Percentiles rank a stretch among this genome's conserved stretches.
Evolutionary conservation across 2,113 vertebrate genomes (phyloP).

Genomic region (Chaetura pelagica): DNA sequence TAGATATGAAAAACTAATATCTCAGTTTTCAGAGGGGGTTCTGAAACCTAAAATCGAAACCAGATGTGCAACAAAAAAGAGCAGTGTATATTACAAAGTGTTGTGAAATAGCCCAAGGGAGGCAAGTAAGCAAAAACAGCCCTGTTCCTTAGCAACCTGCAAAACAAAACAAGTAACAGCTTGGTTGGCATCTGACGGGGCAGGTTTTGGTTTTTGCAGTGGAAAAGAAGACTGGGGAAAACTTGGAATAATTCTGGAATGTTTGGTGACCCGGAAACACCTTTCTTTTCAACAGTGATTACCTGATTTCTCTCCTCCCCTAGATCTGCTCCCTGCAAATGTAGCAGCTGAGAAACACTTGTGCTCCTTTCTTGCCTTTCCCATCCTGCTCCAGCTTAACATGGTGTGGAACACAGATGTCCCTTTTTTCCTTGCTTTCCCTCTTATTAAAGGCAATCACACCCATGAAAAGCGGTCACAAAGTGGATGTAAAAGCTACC

Average conservation of each 20-base stretch:
- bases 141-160: slow-evolving; percentile 78
- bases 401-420: neutral
- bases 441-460: neutral
- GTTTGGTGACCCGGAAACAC: slow-evolving; percentile 40
- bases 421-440: neutral
- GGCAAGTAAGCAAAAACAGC: slow-evolving; percentile 85
- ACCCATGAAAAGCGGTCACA: neutral
- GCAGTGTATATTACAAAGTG: slow-evolving; percentile 78
- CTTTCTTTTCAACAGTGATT: neutral
- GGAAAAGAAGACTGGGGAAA: slow-evolving; percentile 60
- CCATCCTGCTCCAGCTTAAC: neutral
- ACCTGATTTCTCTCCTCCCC: slow-evolving; percentile 19
- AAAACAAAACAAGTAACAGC: slow-evolving; percentile 82
- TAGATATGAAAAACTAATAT: slow-evolving; percentile 71
- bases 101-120: slow-evolving; percentile 85
- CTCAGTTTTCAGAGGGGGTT: slow-evolving; percentile 71
- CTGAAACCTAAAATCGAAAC: slow-evolving; percentile 81
- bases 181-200: slow-evolving; percentile 70
- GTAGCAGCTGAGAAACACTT: neutral
- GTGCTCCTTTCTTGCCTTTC: neutral
- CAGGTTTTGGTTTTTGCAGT: slow-evolving; percentile 67
- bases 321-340: neutral
- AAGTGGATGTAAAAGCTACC: neutral
- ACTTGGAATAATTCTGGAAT: slow-evolving; percentile 23
- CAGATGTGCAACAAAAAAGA: slow-evolving; percentile 81